Base-by-base conservation (phyloP, 1,140 invertebrate species). In the Condylostylus longicornis region DNA sequence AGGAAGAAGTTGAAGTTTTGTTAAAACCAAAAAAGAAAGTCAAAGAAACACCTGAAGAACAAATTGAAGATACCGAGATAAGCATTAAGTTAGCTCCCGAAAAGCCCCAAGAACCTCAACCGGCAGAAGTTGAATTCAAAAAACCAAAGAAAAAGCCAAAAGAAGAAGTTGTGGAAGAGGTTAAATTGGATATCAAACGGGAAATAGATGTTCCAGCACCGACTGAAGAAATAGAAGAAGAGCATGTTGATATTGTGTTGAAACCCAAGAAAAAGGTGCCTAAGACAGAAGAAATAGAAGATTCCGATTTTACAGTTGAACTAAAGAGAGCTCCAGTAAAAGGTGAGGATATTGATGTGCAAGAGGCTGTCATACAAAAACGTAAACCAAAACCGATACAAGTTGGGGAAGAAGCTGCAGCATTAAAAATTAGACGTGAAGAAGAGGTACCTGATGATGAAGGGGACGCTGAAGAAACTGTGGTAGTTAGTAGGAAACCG, bases 91-190 rank as follows among this genome's bases (percentile, higher is more conserved):
- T 50, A 15, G 46, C 55, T 38, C 31, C 38, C 19, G 19, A 38
- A 18, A 27, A 47, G 12, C 37, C 44, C 2, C 38, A 54, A 30
- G 34, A 48, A 27, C 37, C 48, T 5, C 54, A 61, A 44, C 47
- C 57, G n/a, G 52, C 49, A 9, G 55, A 56, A 37, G 51, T 46
- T 7, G 49, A 53, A 43, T 48, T 58, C 18, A 43, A 51, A 35
- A 37, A 54, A 13, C 54, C 46, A 20, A 33, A 46, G 3, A 49
- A 53, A 40, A 48, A 53, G 35, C 37, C 42, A 17, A 46, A 53
- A 10, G 45, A 61, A 44, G 51, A 54, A 42, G 48, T 47, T 13
- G 37, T 47, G 3, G 58, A 63, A 42, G 58, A 63, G 31, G 44
- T 48, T n/a, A 53, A 44, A n/a, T 48, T 57, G 2, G 54, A 40